Base-by-base conservation (phyloP, 2,888 invertebrate species). In the Tanytarsus gracilentus region DNA sequence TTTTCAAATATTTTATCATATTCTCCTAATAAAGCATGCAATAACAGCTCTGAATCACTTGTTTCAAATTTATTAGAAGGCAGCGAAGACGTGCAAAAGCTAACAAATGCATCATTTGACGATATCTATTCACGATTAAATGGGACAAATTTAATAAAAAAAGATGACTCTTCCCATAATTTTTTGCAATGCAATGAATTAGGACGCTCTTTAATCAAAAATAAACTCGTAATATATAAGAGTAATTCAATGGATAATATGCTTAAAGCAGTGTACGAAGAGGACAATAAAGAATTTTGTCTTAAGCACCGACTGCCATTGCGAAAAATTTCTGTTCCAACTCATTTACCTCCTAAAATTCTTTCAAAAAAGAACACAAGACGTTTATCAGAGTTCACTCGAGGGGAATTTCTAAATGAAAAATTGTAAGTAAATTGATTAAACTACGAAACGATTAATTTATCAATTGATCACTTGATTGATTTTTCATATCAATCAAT, bases 391-490 rank as follows among this genome's bases (percentile, higher is more conserved):
- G 74, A 74, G 69, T 74, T 74, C 70, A 75, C 75, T 67, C 69
- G 73, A 65, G 74, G 75, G 68, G 74, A 75, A 74, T 74, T 74
- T 71, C 69, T 74, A 70, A 75, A 75, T 69, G 74, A 74, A 73
- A 74, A 74, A 73, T 68, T 68, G 74, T 74, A 73, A 74, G 74
- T 74, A 63, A 39, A 14, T 6, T 36, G 4, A 36, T 36, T 11
- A 2, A 36, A 36, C 33, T 33, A 33, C 4, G 4, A 33, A 33
- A 33, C 33, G n/a, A n/a, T n/a, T n/a, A n/a, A n/a, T n/a, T n/a
- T n/a, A n/a, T n/a, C n/a, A n/a, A n/a, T n/a, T n/a, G n/a, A n/a
- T n/a, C n/a, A n/a, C n/a, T n/a, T n/a, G n/a, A n/a, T n/a, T n/a
- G n/a, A n/a, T n/a, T n/a, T n/a, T n/a, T n/a, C n/a, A n/a, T n/a